Evolutionary conservation across 2,113 vertebrate genomes (phyloP), one percentile per base, ranked within the genome.

Genomic region (Crotophaga sulcirostris): DNA sequence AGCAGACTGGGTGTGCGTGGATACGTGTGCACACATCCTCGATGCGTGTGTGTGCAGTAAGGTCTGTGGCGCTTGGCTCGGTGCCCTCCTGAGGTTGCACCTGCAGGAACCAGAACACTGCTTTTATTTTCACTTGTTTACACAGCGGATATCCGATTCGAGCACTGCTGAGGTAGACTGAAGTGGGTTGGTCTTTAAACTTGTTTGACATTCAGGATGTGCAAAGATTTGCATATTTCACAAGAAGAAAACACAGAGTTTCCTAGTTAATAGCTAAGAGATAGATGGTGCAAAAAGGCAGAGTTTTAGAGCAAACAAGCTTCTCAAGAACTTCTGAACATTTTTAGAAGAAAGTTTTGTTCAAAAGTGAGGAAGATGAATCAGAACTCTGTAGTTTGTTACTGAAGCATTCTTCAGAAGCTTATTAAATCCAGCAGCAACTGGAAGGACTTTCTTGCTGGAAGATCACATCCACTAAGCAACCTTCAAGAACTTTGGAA

Each of bases 351-450:
- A 7, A 73, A 26, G 29, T 59, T 88, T 66, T 87, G 60, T 62
- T 81, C 13, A 3, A 13, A 84, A 84, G 28, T 4, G 21, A 77
- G 23, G 63, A 10, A 54, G 36, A 51, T 52, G 28, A 92, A 62
- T 74, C 45, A 42, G 59, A 96, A 86, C 87, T 83, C 78, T 33
- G 8, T 5, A 47, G 40, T 55, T 91, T 26, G 14, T 51, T 76
- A 90, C n/a, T 5, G 3, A 91, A 86, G 60, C 42, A 29, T 45
- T 88, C 68, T 63, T 83, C 59, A 51, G 19, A 76, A 74, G 29
- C 34, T 70, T 86, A 26, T 62, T 69, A 76, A 93, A 87, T 62
- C 68, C 85, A 88, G 75, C 84, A 96, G 73, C 77, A 84, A 81
- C 63, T 77, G 47, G 36, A 69, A 93, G 33, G 42, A 62, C 29